phyloP scores from a whole-genome alignment of 2,113 vertebrate species.

The Tragelaphus strepsiceros region DNA sequence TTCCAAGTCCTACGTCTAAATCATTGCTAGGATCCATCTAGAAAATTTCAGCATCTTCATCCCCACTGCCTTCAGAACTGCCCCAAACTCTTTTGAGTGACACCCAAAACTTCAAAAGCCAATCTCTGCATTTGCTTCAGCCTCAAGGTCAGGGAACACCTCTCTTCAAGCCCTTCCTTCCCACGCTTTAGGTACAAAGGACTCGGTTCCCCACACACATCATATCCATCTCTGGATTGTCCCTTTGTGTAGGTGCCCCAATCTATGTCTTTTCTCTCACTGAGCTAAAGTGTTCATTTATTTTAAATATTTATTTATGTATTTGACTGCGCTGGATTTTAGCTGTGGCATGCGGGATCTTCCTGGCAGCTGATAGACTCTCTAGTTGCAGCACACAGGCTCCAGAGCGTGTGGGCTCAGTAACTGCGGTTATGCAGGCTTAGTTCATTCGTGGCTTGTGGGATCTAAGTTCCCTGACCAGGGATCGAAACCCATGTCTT shows the following conservation, averaged over 20 bases:
- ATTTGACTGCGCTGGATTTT: background rate
- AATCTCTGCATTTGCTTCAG: background rate
- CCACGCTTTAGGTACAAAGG: background rate
- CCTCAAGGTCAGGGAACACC: background rate
- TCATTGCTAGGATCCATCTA: background rate
- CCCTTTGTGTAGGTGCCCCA: background rate
- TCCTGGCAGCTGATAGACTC: background rate
- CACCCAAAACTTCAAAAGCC: background rate
- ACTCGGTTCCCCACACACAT: rapidly evolving
- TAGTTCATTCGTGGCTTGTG: background rate
- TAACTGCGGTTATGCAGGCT: background rate
- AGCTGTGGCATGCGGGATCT: background rate
- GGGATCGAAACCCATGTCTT: background rate
- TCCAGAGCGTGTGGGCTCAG: rapidly evolving
- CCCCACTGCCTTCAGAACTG: background rate
- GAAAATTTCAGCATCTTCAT: background rate
- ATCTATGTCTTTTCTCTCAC: background rate
- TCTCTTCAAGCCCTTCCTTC: too few relatives aligned
- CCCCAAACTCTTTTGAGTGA: background rate
- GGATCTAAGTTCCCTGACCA: background rate
- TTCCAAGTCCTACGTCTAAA: background rate
- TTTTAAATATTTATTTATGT: background rate
- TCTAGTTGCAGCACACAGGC: background rate
- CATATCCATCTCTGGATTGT: background rate
- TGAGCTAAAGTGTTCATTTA: background rate